A percentile compares a stretch with the other conserved stretches of the same genome.
Evolutionary conservation across 2,797 vertebrate genomes (phyloP).

Genomic region (Melopsittacus undulatus): DNA sequence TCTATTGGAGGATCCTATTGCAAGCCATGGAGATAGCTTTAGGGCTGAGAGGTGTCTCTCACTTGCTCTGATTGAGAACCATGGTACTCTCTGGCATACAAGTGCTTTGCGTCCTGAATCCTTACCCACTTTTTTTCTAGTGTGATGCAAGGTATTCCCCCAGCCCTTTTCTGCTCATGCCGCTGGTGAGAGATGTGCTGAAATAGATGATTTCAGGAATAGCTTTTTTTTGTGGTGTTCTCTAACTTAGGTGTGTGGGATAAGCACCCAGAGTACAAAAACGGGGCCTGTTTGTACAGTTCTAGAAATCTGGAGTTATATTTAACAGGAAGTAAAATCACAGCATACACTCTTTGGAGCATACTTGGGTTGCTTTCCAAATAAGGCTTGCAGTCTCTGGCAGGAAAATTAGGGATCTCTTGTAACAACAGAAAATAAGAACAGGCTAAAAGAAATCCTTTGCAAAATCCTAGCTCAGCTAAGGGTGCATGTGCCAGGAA

Average conservation of each 20-base stretch:
- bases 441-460: slow-evolving; percentile 21
- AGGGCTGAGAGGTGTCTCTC: background rate
- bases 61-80: background rate
- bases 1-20: background rate
- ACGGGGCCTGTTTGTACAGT: background rate
- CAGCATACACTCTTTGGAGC: background rate
- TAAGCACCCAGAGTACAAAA: background rate
- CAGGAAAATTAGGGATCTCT: slow-evolving; percentile 18
- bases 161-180: background rate
- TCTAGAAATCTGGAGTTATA: slow-evolving; percentile 17
- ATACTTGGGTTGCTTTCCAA: slow-evolving; percentile 31
- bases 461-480: slow-evolving; percentile 15
- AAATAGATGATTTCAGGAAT: background rate
- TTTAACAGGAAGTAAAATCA: slow-evolving; percentile 46
- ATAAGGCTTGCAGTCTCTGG: slow-evolving; percentile 35
- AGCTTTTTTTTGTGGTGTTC: background rate
- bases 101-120: background rate
- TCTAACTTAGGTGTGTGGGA: background rate
- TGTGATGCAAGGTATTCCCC: background rate
- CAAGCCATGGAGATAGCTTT: background rate
- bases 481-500: background rate
- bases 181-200: background rate
- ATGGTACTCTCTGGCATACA: background rate
- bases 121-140: background rate
- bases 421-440: slow-evolving; percentile 14